phyloP scores from a whole-genome alignment of 2,888 invertebrate species.

The Lepidocyrtinus sp. region DNA sequence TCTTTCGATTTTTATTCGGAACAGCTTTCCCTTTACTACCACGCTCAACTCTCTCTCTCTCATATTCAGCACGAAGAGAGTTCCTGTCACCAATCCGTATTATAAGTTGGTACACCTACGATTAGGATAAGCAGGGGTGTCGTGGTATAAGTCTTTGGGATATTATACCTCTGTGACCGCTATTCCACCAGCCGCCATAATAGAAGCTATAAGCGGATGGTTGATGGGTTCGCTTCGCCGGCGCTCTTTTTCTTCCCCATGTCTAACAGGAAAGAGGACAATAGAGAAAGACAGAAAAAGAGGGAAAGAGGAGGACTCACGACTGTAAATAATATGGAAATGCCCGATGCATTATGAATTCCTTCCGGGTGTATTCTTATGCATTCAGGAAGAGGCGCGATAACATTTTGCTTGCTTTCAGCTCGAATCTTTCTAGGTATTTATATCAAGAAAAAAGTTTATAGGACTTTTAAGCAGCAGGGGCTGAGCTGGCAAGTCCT shows the following conservation, averaged over 20 bases:
- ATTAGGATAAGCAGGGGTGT: background rate
- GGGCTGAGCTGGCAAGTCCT: constrained; percentile 62
- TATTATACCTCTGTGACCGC: background rate
- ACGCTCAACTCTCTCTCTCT: background rate
- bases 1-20: constrained; percentile 17
- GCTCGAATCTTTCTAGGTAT: constrained; percentile 48
- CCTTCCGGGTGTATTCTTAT: constrained; percentile 63
- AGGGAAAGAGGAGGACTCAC: constrained; percentile 35
- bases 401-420: constrained; percentile 55
- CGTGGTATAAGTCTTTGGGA: background rate
- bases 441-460: constrained; percentile 53
- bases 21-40: background rate
- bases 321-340: constrained; percentile 62
- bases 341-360: constrained; percentile 61
- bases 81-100: constrained; percentile 48
- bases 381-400: constrained; percentile 61
- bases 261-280: constrained; percentile 55
- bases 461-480: constrained; percentile 59
- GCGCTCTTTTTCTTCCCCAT: constrained; percentile 22
- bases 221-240: constrained; percentile 22
- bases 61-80: constrained; percentile 33
- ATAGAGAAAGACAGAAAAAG: constrained; percentile 16
- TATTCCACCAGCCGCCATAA: too few relatives aligned
- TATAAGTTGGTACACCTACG: constrained; percentile 1
- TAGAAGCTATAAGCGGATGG: constrained; percentile 40